These are phyloP conservation scores for Synaphobranchus kaupii DNA, from an alignment of 2,797 vertebrate species.

Conservation along the genomic window DNA sequence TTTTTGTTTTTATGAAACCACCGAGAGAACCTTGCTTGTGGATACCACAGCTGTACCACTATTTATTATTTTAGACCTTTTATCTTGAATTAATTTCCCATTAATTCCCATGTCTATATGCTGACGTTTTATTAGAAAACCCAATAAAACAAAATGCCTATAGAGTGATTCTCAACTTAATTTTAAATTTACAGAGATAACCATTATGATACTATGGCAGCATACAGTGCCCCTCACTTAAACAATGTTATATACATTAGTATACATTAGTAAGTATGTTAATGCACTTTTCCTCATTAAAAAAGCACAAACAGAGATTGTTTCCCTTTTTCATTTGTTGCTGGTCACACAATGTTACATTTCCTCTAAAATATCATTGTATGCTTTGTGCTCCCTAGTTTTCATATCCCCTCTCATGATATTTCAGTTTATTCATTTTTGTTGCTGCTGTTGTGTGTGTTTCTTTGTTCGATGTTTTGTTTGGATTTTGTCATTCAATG, in stretches of 20 bases:
- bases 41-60: no score
- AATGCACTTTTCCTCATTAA: neutral
- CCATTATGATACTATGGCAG: neutral
- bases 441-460: neutral
- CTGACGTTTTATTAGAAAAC: no score
- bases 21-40: no score
- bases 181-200: no score
- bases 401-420: neutral
- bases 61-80: no score
- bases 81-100: no score
- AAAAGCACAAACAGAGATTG: neutral
- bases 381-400: neutral
- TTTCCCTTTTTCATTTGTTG: neutral
- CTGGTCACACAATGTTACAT: neutral
- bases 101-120: no score
- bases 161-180: no score
- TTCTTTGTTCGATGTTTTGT: neutral
- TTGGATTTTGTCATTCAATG: neutral
- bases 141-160: no score
- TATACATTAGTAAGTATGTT: neutral
- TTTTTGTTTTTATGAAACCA: no score
- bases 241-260: neutral
- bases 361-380: constrained; percentile 7
- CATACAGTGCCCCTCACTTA: neutral
- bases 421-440: neutral